Evolutionary conservation across 2,797 vertebrate genomes (phyloP).

Genomic region (Enteromius anoplus): DNA sequence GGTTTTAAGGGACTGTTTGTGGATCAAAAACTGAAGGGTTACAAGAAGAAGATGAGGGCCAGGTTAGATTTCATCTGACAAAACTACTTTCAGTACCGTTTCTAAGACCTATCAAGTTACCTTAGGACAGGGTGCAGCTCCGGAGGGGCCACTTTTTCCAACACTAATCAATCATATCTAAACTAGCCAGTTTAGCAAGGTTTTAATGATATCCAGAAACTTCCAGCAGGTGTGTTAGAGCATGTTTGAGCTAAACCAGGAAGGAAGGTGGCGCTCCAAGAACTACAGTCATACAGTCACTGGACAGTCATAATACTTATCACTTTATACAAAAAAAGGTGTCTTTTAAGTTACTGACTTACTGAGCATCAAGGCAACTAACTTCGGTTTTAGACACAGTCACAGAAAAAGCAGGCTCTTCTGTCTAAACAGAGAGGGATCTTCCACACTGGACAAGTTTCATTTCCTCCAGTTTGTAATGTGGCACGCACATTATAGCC

Average conservation of each 20-base stretch:
- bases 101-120: background rate
- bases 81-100: background rate
- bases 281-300: background rate
- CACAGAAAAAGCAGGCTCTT: slow-evolving; percentile 29
- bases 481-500: slow-evolving; percentile 66
- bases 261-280: background rate
- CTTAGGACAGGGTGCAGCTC: background rate
- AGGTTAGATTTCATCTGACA: background rate
- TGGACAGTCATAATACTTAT: background rate
- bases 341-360: background rate
- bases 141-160: background rate
- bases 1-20: slow-evolving; percentile 55
- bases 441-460: slow-evolving; percentile 47
- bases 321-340: background rate
- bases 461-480: slow-evolving; percentile 35
- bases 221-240: background rate
- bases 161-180: background rate
- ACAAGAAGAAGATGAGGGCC: background rate
- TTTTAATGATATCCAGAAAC: background rate
- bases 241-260: background rate
- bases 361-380: background rate
- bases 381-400: slow-evolving; percentile 41
- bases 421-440: slow-evolving; percentile 64
- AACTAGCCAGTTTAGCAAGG: background rate
- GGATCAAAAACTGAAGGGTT: slow-evolving; percentile 51